phyloP scores from a whole-genome alignment of 2,888 invertebrate species.

The Mesopsocus fuscifrons region DNA sequence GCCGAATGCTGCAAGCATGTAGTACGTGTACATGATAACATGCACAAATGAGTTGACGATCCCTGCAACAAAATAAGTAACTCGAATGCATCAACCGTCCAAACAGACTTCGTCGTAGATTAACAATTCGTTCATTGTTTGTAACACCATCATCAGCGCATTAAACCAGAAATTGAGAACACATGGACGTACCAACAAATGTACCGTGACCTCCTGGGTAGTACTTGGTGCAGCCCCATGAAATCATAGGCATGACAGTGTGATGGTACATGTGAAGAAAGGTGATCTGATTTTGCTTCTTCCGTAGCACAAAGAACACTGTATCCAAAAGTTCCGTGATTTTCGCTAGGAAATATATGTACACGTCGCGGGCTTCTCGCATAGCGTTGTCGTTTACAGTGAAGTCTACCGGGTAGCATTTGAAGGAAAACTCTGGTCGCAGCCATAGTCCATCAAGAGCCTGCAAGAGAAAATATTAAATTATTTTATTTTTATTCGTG shows the following conservation, averaged over 20 bases:
- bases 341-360: conserved; percentile 33
- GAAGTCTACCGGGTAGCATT: conserved; percentile 22
- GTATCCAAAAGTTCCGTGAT: conserved; percentile 34
- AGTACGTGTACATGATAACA: conserved; percentile 22
- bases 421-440: conserved; percentile 19
- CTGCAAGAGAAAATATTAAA: conserved; percentile 15
- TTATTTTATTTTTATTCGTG: no score
- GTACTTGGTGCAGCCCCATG: conserved; percentile 25
- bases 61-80: conserved; percentile 26
- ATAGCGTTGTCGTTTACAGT: conserved; percentile 18
- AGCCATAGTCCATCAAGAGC: conserved; percentile 21
- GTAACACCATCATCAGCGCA: no score
- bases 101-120: no score
- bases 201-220: conserved; percentile 27
- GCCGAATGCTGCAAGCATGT: conserved; percentile 21
- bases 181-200: conserved; percentile 17
- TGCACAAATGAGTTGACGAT: conserved; percentile 22
- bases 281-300: conserved; percentile 30
- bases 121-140: no score
- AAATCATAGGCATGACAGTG: conserved; percentile 22
- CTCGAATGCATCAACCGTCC: no score
- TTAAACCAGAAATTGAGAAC: neutral
- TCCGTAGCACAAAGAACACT: conserved; percentile 30
- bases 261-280: conserved; percentile 34
- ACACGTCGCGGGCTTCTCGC: conserved; percentile 26